Base-by-base conservation (phyloP, 2,113 vertebrate genomes). In the Myodes glareolus region DNA sequence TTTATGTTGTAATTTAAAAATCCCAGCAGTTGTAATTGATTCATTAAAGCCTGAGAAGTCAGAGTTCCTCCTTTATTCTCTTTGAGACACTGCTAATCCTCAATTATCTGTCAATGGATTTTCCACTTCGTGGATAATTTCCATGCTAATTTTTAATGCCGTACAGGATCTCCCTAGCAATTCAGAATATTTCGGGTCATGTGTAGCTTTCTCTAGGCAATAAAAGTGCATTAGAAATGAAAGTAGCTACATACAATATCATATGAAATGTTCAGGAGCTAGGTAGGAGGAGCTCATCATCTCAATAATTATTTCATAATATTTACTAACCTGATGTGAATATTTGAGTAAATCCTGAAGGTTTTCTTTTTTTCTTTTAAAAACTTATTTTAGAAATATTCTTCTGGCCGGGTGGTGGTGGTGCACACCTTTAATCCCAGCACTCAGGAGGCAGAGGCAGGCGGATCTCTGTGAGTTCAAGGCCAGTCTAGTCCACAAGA, bases 61-160 rank as follows among this genome's bases (percentile, higher is more conserved):
- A 84, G 88, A 90, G 92, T 94, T 95, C 42, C 73, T 92, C 42
- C 50, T 97, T 89, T 91, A 92, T 86, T 96, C 72, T 95, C 58
- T 63, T 84, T 72, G 87, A 92, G 47, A 90, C 94, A 85, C 39
- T 82, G 75, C 82, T 96, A 97, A 95, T 97, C 87, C 91, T 96
- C 94, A 95, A 77, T 97, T 96, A 94, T 58, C 91, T 7, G 7
- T n/a, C 73, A 86, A 65, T 91, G 67, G 73, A 94, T 96, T 97
- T 97, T 96, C 52, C 2, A 96, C 87, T 96, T 96, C 47, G 31
- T 88, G 70, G 39, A 50, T 96, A 95, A 96, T 96, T 92, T 88
- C 94, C 85, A 95, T 97, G 91, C 65, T 97, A 94, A 97, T 96
- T 90, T 96, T 96, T 97, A 92, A 95, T 65, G 27, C 21, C 45